Percentiles rank a stretch among this genome's conserved stretches.
phyloP scores from a whole-genome alignment of 2,113 vertebrate genomes.

The Thamnaconus septentrionalis region DNA sequence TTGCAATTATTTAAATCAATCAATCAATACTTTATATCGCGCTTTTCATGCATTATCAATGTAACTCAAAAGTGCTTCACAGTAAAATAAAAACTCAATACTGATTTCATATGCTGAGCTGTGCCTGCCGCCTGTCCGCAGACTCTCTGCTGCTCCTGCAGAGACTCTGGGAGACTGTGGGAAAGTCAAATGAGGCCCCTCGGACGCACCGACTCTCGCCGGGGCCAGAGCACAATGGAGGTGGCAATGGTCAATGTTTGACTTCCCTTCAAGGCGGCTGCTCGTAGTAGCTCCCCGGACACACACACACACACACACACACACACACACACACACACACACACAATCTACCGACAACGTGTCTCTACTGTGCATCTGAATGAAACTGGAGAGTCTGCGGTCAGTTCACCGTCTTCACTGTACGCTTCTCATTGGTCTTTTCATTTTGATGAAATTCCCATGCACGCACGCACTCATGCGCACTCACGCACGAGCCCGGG shows the following conservation, averaged over 20 bases:
- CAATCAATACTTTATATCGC: too few relatives aligned
- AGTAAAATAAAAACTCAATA: conserved; percentile 44
- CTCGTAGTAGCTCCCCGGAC: too few relatives aligned
- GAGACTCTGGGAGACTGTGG: conserved; percentile 65
- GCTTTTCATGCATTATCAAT: too few relatives aligned
- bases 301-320: too few relatives aligned
- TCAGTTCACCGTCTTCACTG: too few relatives aligned
- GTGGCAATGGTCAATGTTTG: conserved; percentile 68
- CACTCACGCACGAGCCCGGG: too few relatives aligned
- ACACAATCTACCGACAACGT: too few relatives aligned
- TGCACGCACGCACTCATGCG: too few relatives aligned
- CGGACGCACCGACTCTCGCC: conserved; percentile 51
- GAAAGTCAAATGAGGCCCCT: conserved; percentile 72
- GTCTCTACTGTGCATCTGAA: too few relatives aligned
- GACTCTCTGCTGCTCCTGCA: conserved; percentile 33
- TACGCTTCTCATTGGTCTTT: conserved; percentile 37
- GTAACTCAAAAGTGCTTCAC: conserved; percentile 12
- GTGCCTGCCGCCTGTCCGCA: conserved; percentile 3
- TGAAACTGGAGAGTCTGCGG: too few relatives aligned
- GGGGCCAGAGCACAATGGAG: conserved; percentile 59
- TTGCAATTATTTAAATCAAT: conserved; percentile 77
- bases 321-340: too few relatives aligned
- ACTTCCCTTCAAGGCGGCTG: conserved; percentile 39
- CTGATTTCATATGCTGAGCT: conserved; percentile 47
- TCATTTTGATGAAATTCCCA: not conserved